A percentile compares a stretch with the other conserved stretches of the same genome.
phyloP scores from a whole-genome alignment of 2,888 invertebrate species.

The Drosophila barbarae region DNA sequence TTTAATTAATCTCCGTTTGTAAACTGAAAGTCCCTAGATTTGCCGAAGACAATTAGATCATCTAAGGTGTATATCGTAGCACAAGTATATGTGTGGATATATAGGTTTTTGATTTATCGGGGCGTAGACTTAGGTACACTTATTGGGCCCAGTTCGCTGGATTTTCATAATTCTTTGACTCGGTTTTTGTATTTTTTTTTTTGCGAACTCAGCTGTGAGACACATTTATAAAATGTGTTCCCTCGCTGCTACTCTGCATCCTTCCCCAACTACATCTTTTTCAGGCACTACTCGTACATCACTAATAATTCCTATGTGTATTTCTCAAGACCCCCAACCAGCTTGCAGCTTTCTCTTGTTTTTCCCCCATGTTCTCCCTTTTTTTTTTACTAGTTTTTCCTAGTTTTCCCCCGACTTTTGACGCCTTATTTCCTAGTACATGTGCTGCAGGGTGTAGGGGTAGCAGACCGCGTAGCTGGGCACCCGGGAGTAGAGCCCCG shows the following conservation, averaged over 20 bases:
- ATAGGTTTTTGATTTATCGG: conserved; percentile 35
- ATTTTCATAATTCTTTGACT: neutral
- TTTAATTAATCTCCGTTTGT: conserved; percentile 23
- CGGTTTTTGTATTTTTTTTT: neutral
- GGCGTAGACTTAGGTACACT: conserved; percentile 36
- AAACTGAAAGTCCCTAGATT: conserved; percentile 48
- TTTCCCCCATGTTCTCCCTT: neutral
- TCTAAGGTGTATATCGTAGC: conserved; percentile 29
- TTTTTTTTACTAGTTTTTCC: conserved; percentile 17
- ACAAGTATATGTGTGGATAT: conserved; percentile 28
- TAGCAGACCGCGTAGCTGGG: conserved; percentile 82
- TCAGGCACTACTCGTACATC: conserved; percentile 74
- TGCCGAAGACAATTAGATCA: conserved; percentile 39
- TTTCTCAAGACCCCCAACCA: conserved; percentile 38
- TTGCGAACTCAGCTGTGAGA: conserved; percentile 29
- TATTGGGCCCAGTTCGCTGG: conserved; percentile 22
- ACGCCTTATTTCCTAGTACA: conserved; percentile 50
- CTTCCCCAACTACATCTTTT: conserved; percentile 19
- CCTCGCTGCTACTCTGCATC: conserved; percentile 29
- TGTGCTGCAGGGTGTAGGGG: conserved; percentile 75
- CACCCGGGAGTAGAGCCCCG: conserved; percentile 90
- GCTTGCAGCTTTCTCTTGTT: conserved; percentile 15
- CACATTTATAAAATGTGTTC: conserved; percentile 70
- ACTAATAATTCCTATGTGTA: conserved; percentile 41
- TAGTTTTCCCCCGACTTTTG: neutral